Conservation (phyloP, 1,140 invertebrate genomes). For the roundworm (Caenorhabditis elegans) region WBcel235 BX284604.4:8246001-8246500, state of each 20-base stretch:
- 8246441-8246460: too few species aligned
- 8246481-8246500: too few species aligned
- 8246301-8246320: too few species aligned
- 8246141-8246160: background rate
- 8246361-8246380: background rate
- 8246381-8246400: background rate
- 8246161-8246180: background rate
- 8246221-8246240: background rate
- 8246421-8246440: background rate
- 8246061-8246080: background rate
- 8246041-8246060: background rate
- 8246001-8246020: background rate
- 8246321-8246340: background rate
- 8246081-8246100: background rate
- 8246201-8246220: constrained; percentile 4
- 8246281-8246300: background rate
- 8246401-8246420: background rate
- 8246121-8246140: background rate
- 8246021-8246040: background rate
- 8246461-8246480: too few species aligned
- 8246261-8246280: background rate
- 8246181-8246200: background rate
- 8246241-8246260: background rate
- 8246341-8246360: background rate
- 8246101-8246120: background rate